These are phyloP conservation scores for Dicycla oo DNA, from an alignment of 2,888 invertebrate species.

Conservation along the genomic window DNA sequence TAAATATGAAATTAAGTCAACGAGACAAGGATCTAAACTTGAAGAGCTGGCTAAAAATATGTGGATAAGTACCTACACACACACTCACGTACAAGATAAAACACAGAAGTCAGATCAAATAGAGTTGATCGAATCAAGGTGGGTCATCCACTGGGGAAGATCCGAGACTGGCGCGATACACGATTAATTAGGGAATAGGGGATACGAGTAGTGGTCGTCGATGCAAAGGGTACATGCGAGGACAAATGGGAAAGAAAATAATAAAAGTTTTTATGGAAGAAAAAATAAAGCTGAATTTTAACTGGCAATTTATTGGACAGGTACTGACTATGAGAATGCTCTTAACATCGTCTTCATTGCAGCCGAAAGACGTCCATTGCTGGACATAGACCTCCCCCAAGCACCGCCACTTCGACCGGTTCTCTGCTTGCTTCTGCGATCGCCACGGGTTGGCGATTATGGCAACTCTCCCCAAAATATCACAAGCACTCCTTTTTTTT, in stretches of 20 bases:
- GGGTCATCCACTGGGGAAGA: slow-evolving; percentile 85
- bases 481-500: not conserved
- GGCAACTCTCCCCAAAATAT: too few relatives aligned
- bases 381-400: too few relatives aligned
- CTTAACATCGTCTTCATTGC: not conserved
- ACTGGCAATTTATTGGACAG: not conserved
- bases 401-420: too few relatives aligned
- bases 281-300: not conserved
- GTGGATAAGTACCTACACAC: not conserved
- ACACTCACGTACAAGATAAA: slow-evolving; percentile 37
- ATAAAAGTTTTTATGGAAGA: not conserved
- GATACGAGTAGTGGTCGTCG: slow-evolving; percentile 81
- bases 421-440: too few relatives aligned
- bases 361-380: too few relatives aligned
- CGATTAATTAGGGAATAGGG: slow-evolving; percentile 88
- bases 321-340: not conserved
- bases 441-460: too few relatives aligned
- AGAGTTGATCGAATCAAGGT: slow-evolving; percentile 76
- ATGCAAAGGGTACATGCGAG: slow-evolving; percentile 71
- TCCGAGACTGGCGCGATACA: slow-evolving; percentile 81
- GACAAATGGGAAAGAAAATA: slow-evolving; percentile 46
- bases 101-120: slow-evolving; percentile 44
- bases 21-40: too few relatives aligned
- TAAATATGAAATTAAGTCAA: too few relatives aligned
- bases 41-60: not conserved